phyloP scores from a whole-genome alignment of 2,113 vertebrate genomes.

The Gavia stellata region DNA sequence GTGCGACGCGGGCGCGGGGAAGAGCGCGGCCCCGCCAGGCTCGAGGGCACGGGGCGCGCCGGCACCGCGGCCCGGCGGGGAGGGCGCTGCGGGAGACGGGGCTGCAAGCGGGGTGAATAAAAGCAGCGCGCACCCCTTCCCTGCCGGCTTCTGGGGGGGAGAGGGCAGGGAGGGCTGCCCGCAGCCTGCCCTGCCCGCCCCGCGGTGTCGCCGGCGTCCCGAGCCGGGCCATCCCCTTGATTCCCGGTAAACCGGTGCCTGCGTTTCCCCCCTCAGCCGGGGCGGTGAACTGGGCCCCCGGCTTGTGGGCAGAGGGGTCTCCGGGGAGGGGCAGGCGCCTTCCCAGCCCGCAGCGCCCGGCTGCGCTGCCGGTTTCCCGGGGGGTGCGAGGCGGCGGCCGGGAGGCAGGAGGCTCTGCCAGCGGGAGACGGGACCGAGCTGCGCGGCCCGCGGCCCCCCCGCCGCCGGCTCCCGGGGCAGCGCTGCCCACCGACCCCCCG shows the following conservation, averaged over 20 bases:
- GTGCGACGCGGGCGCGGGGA: accelerated
- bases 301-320: neutral
- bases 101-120: neutral
- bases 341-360: neutral
- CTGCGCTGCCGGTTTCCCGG: neutral
- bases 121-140: neutral
- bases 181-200: neutral
- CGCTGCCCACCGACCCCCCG: neutral
- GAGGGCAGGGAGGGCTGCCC: neutral
- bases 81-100: neutral
- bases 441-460: neutral
- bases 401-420: neutral
- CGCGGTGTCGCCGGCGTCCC: neutral
- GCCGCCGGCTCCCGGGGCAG: neutral
- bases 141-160: neutral
- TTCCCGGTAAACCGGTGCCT: accelerated
- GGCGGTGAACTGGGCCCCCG: accelerated
- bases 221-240: too few relatives aligned
- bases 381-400: neutral
- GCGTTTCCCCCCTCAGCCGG: neutral
- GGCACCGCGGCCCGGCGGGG: neutral
- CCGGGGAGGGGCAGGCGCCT: neutral
- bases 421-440: neutral
- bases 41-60: too few relatives aligned
- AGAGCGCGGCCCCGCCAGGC: accelerated